Evolutionary conservation across 1,140 invertebrate species (phyloP).

Genomic region (Lineus longissimus): DNA sequence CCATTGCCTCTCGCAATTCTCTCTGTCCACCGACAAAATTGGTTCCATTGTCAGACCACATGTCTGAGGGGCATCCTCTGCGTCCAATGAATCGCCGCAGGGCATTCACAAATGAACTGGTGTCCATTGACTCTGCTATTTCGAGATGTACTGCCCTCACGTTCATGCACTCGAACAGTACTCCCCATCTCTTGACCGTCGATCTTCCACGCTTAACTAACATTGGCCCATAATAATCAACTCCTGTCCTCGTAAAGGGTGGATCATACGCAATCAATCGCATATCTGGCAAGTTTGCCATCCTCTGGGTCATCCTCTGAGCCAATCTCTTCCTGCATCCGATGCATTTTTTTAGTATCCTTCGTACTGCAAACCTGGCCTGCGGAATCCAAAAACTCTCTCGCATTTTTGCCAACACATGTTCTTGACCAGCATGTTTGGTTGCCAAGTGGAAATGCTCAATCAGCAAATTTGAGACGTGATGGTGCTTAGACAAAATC

Average conservation of each 20-base stretch:
- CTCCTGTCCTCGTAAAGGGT: slow-evolving; percentile 12
- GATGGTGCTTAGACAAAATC: slow-evolving; percentile 11
- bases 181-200: slow-evolving; percentile 8
- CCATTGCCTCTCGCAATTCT: neutral
- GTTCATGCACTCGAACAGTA: slow-evolving; percentile 7
- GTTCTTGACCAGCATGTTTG: slow-evolving; percentile 13
- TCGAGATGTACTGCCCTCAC: slow-evolving; percentile 4
- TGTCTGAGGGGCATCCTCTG: neutral
- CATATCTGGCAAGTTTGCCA: slow-evolving; percentile 17
- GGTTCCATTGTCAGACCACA: slow-evolving; percentile 12
- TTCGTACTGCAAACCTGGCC: neutral
- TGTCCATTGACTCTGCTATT: neutral
- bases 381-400: slow-evolving; percentile 17
- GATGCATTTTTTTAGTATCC: slow-evolving; percentile 17
- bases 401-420: slow-evolving; percentile 11
- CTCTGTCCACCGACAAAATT: slow-evolving; percentile 1
- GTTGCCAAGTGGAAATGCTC: slow-evolving; percentile 11
- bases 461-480: slow-evolving; percentile 9
- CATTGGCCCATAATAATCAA: slow-evolving; percentile 19
- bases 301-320: slow-evolving; percentile 8
- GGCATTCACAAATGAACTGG: slow-evolving; percentile 7
- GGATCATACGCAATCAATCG: slow-evolving; percentile 6
- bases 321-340: slow-evolving; percentile 6
- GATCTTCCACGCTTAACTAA: slow-evolving; percentile 3
- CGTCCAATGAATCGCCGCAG: slow-evolving; percentile 2